phyloP scores from a whole-genome alignment of 2,888 invertebrate species.

The Tetrapedia diversipes region DNA sequence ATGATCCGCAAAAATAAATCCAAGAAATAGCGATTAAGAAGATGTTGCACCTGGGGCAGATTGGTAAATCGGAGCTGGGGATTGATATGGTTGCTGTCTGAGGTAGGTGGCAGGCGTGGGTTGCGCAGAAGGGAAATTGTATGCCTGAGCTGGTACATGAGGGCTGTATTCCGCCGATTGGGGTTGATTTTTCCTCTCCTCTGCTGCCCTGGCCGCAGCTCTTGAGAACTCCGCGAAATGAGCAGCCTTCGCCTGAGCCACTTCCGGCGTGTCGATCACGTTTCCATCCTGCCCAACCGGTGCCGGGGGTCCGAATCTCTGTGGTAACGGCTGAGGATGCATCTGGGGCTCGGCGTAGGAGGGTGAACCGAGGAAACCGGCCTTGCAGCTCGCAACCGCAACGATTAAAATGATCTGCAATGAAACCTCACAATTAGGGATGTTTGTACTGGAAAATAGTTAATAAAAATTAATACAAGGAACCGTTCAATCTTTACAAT shows the following conservation, averaged over 20 bases:
- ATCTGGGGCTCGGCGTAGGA: conserved; percentile 63
- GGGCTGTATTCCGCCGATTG: conserved; percentile 43
- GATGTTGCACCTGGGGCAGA: conserved; percentile 40
- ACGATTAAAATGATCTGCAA: conserved; percentile 74
- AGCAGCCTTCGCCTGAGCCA: conserved; percentile 81
- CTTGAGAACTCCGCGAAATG: conserved; percentile 81
- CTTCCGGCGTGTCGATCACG: conserved; percentile 82
- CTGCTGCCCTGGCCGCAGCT: conserved; percentile 79
- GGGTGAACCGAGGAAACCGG: conserved; percentile 71
- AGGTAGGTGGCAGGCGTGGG: conserved; percentile 45
- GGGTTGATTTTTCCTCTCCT: conserved; percentile 67
- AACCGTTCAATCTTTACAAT: no score
- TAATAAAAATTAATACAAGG: not conserved
- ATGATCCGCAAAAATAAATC: not conserved
- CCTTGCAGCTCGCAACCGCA: conserved; percentile 68
- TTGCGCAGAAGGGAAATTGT: conserved; percentile 44
- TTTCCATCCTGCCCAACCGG: conserved; percentile 81
- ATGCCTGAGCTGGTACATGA: conserved; percentile 50
- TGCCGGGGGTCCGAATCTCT: conserved; percentile 76
- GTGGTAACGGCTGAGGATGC: conserved; percentile 49
- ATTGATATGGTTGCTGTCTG: conserved; percentile 53
- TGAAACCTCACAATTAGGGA: not conserved
- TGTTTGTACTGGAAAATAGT: not conserved
- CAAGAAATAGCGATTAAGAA: not conserved
- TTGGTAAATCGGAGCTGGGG: conserved; percentile 62